Percentiles rank a stretch among this genome's conserved stretches.
Conservation (phyloP, 2,113 vertebrate species). For the Theristicus caerulescens region DNA sequence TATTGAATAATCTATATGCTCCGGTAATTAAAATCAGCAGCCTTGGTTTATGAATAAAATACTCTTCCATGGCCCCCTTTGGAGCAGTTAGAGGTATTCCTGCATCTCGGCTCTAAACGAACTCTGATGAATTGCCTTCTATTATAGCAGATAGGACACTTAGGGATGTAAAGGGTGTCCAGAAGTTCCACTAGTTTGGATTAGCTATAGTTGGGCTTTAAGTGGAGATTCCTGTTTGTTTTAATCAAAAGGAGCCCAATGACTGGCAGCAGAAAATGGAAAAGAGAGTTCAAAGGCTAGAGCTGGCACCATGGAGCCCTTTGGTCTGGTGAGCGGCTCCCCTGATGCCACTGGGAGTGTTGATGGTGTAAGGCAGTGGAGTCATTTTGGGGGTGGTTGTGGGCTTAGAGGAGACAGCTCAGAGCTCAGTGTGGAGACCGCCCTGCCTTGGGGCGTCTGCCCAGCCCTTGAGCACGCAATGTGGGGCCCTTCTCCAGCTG, state of each 20-base stretch:
- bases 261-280: not conserved
- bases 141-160: constrained; percentile 27
- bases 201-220: not conserved
- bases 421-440: not conserved
- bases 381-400: not conserved
- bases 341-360: not conserved
- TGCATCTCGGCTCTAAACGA: constrained; percentile 31
- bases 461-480: not conserved
- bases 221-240: not conserved
- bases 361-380: not conserved
- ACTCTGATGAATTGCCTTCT: constrained; percentile 51
- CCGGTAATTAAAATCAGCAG: constrained; percentile 56
- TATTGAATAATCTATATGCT: constrained; percentile 43
- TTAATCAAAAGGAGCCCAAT: not conserved
- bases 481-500: not conserved
- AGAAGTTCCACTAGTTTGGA: not conserved
- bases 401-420: not conserved
- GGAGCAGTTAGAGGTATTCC: constrained; percentile 59
- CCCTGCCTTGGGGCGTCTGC: too few species aligned
- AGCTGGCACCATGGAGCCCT: not conserved
- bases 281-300: not conserved
- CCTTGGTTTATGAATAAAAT: constrained; percentile 44
- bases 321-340: not conserved
- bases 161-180: constrained; percentile 44
- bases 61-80: constrained; percentile 41